A percentile compares a stretch with the other conserved stretches of the same genome.
Evolutionary conservation across 2,797 vertebrate genomes (phyloP).

Genomic region (Prionace glauca): DNA sequence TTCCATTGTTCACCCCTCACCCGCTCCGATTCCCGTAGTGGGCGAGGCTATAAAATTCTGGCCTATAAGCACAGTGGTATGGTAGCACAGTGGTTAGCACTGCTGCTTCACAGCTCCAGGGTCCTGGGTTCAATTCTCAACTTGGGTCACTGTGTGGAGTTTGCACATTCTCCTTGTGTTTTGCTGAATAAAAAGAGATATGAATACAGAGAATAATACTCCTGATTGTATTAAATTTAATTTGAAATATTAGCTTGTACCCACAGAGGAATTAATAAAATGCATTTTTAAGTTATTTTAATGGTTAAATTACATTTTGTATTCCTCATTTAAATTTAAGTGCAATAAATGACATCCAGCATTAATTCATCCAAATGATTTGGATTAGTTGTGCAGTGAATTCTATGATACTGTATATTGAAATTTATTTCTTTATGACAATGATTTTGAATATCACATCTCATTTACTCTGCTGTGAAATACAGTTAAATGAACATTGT

Average conservation of each 20-base stretch:
- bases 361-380: neutral
- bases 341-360: neutral
- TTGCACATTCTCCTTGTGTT: neutral
- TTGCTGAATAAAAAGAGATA: neutral
- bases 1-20: too few relatives aligned
- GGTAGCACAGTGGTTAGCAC: too few relatives aligned
- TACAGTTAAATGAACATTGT: neutral
- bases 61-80: too few relatives aligned
- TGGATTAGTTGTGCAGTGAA: neutral
- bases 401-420: neutral
- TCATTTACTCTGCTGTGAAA: neutral
- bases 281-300: neutral
- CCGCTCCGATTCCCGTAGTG: too few relatives aligned
- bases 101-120: too few relatives aligned
- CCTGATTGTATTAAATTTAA: neutral
- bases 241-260: neutral
- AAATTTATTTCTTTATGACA: neutral
- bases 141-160: too few relatives aligned
- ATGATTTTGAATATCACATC: neutral
- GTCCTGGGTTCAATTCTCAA: too few relatives aligned
- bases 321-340: neutral
- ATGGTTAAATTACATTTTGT: neutral
- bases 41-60: neutral
- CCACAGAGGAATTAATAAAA: neutral
- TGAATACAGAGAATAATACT: neutral